Base-by-base conservation (phyloP, 2,797 vertebrate genomes). In the Gallinago nigripennis region DNA sequence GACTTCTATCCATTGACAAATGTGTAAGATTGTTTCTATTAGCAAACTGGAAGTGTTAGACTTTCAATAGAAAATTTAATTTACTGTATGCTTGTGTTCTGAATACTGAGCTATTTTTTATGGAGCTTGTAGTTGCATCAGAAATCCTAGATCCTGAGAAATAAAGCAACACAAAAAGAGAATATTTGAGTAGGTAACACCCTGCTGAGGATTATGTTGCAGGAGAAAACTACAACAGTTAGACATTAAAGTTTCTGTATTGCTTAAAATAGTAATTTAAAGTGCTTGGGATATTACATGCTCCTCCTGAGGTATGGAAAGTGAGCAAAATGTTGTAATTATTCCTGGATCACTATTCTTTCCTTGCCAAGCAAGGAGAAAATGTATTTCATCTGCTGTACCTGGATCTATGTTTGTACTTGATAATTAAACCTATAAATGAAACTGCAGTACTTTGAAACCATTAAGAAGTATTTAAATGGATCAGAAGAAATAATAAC, bases 361-460 rank as follows among this genome's bases (percentile, higher is more conserved):
- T 70, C 21, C 15, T 86, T 91, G 82, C 53, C 28, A 92, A 80
- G 46, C 56, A 90, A 87, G 37, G n/a, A 94, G 57, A 88, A 88
- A 73, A 82, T 72, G 1, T 68, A 82, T 91, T 93, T 90, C 18
- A 84, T 70, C 65, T 75, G 50, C 50, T 83, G 20, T 43, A 88
- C 63, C 66, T 64, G 69, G 45, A 28, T 70, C 51, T 90, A 10
- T 7, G 13, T 75, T 86, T 86, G 72, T 88, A 37, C 78, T 92
- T 91, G 70, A 78, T 90, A 82, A 92, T 91, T 93, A 91, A 75
- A 69, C 18, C 73, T 94, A 84, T 94, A 91, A 89, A 91, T 66
- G 80, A 88, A 97, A 79, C 39, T 45, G 66, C 70, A 77, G 48
- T 86, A 88, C 68, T 92, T 86, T 39, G 37, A 94, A 91, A 70